Evolutionary conservation across 2,888 invertebrate genomes (phyloP), one percentile per base, ranked within the genome.

Genomic region (Oasisia sp.): DNA sequence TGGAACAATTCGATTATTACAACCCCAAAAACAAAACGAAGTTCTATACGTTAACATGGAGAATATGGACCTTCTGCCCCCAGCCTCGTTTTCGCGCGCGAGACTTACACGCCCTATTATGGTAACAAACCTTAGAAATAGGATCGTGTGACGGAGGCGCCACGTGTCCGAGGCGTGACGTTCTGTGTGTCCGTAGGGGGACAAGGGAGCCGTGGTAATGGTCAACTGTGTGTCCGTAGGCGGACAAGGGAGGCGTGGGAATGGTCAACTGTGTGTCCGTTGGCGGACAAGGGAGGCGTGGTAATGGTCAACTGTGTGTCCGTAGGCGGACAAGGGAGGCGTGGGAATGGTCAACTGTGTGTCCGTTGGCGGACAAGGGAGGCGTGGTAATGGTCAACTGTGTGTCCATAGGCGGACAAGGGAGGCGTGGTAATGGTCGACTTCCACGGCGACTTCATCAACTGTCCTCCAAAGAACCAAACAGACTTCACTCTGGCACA

Each of bases 391-490:
- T 98, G 98, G 98, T 98, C 95, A 98, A 98, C 96, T 11, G 58
- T 27, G 58, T 95, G 93, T 93, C 95, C 96, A 92, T 96, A 97
- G 97, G 97, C 97, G 95, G 96, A 97, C 95, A 98, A 98, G 96
- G 97, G 97, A 93, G 98, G 98, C 89, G 97, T 98, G 92, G 97
- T 98, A 93, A 98, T 98, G 98, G 98, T 98, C 95, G 98, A 98
- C 96, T 98, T 98, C 96, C 98, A 98, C 96, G 98, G 97, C 4
- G 97, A 97, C 92, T 98, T 98, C 95, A 97, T 98, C 89, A 98
- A 98, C 32, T 98, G 98, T 74, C 74, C 74, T 19, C 74, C 74
- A 27, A 74, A 74, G n/a, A 45, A 94, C 32, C 89, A 93, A 27
- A 91, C 93, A 8, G 91, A 91, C 3, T 93, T 98, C 2, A 98